These are phyloP conservation scores for Drosophila lacicola DNA, from an alignment of 2,888 invertebrate species.

Conservation along the genomic window DNA sequence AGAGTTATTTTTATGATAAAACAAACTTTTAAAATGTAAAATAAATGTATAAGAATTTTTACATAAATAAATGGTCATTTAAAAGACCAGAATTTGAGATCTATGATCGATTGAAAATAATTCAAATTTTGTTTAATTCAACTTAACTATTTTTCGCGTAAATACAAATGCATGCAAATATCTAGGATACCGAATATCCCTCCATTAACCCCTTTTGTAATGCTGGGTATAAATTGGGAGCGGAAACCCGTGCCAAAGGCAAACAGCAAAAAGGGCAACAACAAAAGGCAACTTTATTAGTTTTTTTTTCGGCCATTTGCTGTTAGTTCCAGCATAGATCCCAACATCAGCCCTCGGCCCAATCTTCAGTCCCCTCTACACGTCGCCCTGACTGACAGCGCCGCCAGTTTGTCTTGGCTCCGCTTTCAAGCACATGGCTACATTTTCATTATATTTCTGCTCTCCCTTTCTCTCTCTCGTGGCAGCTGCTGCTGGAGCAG, in stretches of 20 bases:
- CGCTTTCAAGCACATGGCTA: constrained; percentile 52
- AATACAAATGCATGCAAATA: too few relatives aligned
- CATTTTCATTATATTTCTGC: constrained; percentile 9
- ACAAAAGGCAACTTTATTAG: constrained; percentile 30
- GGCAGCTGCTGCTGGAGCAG: constrained; percentile 44
- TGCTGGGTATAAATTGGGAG: constrained; percentile 3
- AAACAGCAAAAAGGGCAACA: background rate
- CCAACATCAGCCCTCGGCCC: background rate
- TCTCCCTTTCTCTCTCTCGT: constrained; percentile 7
- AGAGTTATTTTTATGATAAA: too few relatives aligned
- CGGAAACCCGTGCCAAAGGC: constrained; percentile 14
- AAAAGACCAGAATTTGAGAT: too few relatives aligned
- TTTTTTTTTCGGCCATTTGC: constrained; percentile 5
- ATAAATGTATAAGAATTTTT: too few relatives aligned
- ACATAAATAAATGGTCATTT: too few relatives aligned
- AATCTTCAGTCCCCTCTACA: background rate
- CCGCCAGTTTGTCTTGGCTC: constrained; percentile 65
- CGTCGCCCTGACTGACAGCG: constrained; percentile 49
- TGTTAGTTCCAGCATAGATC: constrained; percentile 14
- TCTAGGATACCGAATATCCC: too few relatives aligned
- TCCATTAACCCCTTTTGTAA: background rate
- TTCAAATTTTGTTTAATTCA: too few relatives aligned
- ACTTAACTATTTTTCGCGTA: too few relatives aligned
- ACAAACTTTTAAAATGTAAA: too few relatives aligned
- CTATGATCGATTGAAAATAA: too few relatives aligned